A percentile compares a stretch with the other conserved stretches of the same genome.
phyloP scores from a whole-genome alignment of 2,888 invertebrate species.

The Epinotia ramella region DNA sequence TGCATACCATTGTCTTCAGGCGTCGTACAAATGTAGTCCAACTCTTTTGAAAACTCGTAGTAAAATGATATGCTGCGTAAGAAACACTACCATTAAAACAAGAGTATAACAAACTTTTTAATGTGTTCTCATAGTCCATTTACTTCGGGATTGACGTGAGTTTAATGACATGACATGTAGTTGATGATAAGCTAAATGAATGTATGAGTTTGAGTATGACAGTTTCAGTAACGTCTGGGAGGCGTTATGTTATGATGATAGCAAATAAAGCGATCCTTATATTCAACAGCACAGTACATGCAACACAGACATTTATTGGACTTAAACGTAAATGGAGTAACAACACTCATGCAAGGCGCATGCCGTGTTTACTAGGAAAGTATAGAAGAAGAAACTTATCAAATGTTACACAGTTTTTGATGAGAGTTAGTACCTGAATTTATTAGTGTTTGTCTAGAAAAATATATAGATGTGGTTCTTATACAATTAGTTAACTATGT shows the following conservation, averaged over 20 bases:
- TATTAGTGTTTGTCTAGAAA: not conserved
- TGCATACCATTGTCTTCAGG: slow-evolving; percentile 98
- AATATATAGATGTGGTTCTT: not conserved
- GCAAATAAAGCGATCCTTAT: slow-evolving; percentile 40
- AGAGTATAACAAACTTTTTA: not conserved
- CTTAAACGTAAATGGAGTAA: slow-evolving; percentile 22
- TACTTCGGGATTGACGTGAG: not conserved
- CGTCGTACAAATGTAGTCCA: slow-evolving; percentile 98
- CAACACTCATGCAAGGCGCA: slow-evolving; percentile 37
- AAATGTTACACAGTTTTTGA: not conserved
- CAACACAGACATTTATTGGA: slow-evolving; percentile 19
- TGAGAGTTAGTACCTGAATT: not conserved
- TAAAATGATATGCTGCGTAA: slow-evolving; percentile 89
- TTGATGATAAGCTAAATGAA: slow-evolving; percentile 34
- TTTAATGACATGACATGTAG: slow-evolving; percentile 22
- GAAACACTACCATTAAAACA: slow-evolving; percentile 35
- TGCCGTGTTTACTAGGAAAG: slow-evolving; percentile 33
- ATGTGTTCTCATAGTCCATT: not conserved
- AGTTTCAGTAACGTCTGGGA: not conserved
- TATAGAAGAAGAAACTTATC: slow-evolving; percentile 13
- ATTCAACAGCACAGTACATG: slow-evolving; percentile 30
- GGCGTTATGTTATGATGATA: slow-evolving; percentile 32
- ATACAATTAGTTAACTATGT: not conserved
- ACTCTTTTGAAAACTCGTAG: slow-evolving; percentile 94
- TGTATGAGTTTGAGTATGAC: not conserved